Base-by-base conservation (phyloP, 2,113 vertebrate species). In the Seriola quinqueradiata region DNA sequence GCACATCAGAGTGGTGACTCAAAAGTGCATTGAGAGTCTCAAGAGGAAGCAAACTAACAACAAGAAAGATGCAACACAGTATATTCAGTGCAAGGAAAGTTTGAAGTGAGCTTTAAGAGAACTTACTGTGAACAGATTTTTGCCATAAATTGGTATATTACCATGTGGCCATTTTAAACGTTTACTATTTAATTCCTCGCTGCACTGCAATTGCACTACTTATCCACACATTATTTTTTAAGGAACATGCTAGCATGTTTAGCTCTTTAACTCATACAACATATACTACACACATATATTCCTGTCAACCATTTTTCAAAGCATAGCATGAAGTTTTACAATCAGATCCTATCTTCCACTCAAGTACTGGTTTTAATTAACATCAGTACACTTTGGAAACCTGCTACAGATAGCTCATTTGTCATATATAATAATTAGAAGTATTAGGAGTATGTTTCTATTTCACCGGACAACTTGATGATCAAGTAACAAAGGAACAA, bases 1-100 rank as follows among this genome's bases (percentile, higher is more conserved):
- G 48, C 6, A 82, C 14, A 85, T 90, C 79, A 92, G 70, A 83
- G 61, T 42, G 78, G 58, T 10, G 44, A 81, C 70, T 79, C 44
- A 68, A 63, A 75, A 82, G 63, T 63, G 73, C 50, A 68, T 5
- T 48, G 8, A 66, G 61, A 82, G 54, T 40, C 17, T 63, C 23
- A 57, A 64, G 61, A 72, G 13, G 36, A 75, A 68, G 73, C 46
- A 57, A 79, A 75, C 50, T 44, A 63, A 79, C 50, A 59, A 1
- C 28, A n/a, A 70, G 42, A 73, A 52, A 57, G 4, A 34, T 1
- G 36, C 36, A 42, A 71, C 14, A 58, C 23, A 21, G 21, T 17
- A 4, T 72, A n/a, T 34, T 64, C 6, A 55, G 36, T 38, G 23
- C 12, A 16, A 52, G 23, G 40, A 64, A 64, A 70, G 40, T 28